These are phyloP conservation scores for Drosophila recens DNA, from an alignment of 2,888 invertebrate species.

Conservation along the genomic window DNA sequence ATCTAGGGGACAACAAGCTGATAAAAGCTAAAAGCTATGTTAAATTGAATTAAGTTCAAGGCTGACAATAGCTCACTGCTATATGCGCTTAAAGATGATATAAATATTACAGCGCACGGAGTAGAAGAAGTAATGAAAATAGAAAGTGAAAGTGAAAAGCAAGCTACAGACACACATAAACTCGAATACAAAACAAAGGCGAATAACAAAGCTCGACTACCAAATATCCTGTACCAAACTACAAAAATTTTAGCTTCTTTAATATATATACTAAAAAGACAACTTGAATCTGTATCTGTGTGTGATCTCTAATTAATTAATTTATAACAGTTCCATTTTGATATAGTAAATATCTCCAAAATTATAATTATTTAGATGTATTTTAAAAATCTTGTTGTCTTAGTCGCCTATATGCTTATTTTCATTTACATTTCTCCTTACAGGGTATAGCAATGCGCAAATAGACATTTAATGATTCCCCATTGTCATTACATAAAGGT, in stretches of 20 bases:
- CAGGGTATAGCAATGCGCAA: constrained; percentile 60
- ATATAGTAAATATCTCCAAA: neutral
- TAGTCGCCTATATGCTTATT: neutral
- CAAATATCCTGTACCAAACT: constrained; percentile 6
- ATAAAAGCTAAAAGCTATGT: neutral
- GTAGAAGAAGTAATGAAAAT: constrained; percentile 6
- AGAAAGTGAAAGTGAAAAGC: constrained; percentile 36
- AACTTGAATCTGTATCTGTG: neutral
- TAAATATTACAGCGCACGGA: neutral
- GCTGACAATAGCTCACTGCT: constrained; percentile 42
- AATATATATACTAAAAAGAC: neutral
- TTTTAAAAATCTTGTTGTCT: too few species aligned
- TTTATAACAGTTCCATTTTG: neutral
- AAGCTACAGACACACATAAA: constrained; percentile 6
- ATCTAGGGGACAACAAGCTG: neutral
- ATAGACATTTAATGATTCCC: constrained; percentile 80
- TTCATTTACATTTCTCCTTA: neutral
- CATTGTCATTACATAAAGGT: constrained; percentile 79
- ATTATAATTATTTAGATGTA: too few species aligned
- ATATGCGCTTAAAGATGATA: constrained; percentile 5
- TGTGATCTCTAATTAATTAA: neutral
- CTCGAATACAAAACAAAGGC: neutral
- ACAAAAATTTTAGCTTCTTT: neutral
- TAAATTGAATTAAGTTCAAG: neutral
- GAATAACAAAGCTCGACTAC: neutral